Percentiles rank a stretch among this genome's conserved stretches.
phyloP scores from a whole-genome alignment of 2,797 vertebrate genomes.

The Fistularia commersonii region DNA sequence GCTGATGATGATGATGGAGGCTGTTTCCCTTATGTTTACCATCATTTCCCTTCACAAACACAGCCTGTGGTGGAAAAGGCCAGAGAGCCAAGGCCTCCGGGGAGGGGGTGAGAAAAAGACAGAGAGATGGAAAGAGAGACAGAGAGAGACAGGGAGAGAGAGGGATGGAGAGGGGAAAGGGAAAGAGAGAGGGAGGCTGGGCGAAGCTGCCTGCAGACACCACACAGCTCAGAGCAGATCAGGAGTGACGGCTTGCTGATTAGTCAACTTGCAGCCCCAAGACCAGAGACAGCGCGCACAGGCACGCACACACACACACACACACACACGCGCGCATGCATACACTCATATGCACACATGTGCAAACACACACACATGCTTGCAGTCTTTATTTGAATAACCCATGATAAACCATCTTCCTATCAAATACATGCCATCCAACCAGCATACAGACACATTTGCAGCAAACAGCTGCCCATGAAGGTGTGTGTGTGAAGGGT shows the following conservation, averaged over 20 bases:
- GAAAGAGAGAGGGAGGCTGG: conserved; percentile 15
- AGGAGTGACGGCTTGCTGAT: conserved; percentile 79
- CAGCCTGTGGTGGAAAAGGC: conserved; percentile 57
- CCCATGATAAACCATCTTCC: neutral
- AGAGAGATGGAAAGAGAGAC: conserved; percentile 17
- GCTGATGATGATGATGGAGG: conserved; percentile 63
- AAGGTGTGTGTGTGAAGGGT: neutral
- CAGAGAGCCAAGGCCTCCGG: conserved; percentile 55
- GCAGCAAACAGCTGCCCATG: neutral
- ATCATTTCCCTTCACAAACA: conserved; percentile 66
- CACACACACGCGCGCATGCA: conserved; percentile 15
- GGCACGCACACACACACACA: conserved; percentile 17
- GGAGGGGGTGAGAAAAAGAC: conserved; percentile 15
- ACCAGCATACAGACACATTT: neutral
- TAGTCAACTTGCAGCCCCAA: conserved; percentile 79
- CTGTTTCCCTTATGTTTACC: conserved; percentile 72
- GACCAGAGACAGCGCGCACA: conserved; percentile 43
- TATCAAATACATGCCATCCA: neutral
- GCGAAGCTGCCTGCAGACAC: conserved; percentile 73
- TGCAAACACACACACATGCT: conserved; percentile 40
- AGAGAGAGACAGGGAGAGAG: conserved; percentile 20
- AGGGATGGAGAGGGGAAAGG: conserved; percentile 13
- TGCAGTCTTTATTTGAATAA: conserved; percentile 3
- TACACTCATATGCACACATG: no score
- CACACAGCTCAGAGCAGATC: conserved; percentile 74